phyloP scores from a whole-genome alignment of 2,113 vertebrate genomes.

The Patagioenas fasciata region DNA sequence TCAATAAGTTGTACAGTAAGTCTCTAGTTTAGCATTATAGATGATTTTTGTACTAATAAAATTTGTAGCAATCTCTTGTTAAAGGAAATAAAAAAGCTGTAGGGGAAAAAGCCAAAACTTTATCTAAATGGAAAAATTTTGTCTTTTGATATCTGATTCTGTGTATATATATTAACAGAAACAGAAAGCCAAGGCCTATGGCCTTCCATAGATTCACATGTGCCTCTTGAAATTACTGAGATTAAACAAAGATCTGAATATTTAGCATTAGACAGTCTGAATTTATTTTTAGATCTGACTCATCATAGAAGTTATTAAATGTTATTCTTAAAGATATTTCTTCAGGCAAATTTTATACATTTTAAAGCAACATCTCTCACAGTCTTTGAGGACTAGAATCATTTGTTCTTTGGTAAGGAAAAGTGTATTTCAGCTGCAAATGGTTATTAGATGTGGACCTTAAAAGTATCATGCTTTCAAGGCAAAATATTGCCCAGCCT shows the following conservation, averaged over 20 bases:
- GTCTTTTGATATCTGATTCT: neutral
- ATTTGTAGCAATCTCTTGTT: neutral
- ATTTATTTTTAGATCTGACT: slow-evolving; percentile 4
- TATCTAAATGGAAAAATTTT: neutral
- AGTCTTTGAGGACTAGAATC: neutral
- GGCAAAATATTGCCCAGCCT: neutral
- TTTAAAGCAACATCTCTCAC: neutral
- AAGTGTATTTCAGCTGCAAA: neutral
- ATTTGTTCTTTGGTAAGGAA: neutral
- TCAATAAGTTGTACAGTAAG: neutral
- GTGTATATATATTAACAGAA: neutral
- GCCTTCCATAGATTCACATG: neutral
- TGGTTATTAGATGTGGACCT: neutral
- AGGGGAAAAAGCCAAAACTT: neutral
- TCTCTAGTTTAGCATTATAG: neutral
- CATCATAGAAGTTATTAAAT: neutral
- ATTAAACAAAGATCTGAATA: neutral
- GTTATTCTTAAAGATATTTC: neutral
- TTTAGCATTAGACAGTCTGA: neutral
- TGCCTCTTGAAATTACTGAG: neutral
- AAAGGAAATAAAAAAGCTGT: neutral
- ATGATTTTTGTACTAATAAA: neutral
- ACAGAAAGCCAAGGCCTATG: neutral
- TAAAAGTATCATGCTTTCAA: neutral
- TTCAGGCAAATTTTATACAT: neutral